Evolutionary conservation across 35 echinoderm and acorn worm genomes (phyloP), one percentile per base, ranked within the genome.

Genomic region (Amphiura filiformis): DNA sequence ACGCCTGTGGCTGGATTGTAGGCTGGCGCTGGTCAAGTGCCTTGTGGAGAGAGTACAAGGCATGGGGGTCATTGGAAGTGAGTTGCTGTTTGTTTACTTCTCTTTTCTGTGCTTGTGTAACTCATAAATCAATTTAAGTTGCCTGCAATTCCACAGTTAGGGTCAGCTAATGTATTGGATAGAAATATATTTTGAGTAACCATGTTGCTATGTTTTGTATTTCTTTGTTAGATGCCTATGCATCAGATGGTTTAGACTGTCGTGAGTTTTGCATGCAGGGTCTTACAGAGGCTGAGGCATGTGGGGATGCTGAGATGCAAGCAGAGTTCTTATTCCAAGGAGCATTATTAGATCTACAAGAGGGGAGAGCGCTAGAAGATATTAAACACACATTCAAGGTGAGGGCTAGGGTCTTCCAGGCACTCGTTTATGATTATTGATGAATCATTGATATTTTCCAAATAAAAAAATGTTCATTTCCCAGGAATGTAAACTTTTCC

Each of bases 251-350:
- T 38, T 41, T 84, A 34, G 95, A 97, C 81, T 97, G 91, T 77
- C 91, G 95, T 36, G 85, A 93, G 0, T 88, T 86, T 79, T 97
- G 95, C 75, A 93, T 97, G 88, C 88, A 97, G 78, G 95, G 92
- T 18, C 65, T 97, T 57, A 86, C 89, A 1, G 95, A 97, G 65
- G 95, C 95, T 0, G 95, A 97, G 36, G 95, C 92, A 30, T 97
- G 95, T 83, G 95, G 95, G 15, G 95, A 97, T 76, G 76, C 87
- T 41, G 95, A 97, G 82, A 91, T 97, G 85, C 95, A 97, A 64
- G 95, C 95, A 1, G 95, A 97, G 86, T 97, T 94, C 40, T 84
- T 97, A 70, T 86, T 94, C 85, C 92, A 91, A 76, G 92, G 95
- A 35, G 92, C 92, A 22, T 57, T 94, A 7, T 38, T 97, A 22